Evolutionary conservation across 2,113 vertebrate genomes (phyloP).

Genomic region (Ginglymostoma cirratum): DNA sequence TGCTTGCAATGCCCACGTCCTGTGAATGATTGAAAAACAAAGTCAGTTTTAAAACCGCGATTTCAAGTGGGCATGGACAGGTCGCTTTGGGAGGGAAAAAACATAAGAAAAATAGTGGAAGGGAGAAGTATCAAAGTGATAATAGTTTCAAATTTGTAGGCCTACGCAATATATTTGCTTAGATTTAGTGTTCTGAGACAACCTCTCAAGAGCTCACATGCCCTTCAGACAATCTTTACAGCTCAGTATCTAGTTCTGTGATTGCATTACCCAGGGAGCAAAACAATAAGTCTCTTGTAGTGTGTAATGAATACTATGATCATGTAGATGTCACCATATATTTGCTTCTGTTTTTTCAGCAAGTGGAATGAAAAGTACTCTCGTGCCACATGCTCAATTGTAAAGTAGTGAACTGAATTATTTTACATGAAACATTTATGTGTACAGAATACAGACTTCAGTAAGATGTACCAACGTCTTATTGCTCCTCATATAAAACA

Average conservation of each 20-base stretch:
- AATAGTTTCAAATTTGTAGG: not conserved
- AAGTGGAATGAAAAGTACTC: not conserved
- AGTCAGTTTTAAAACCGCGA: not conserved
- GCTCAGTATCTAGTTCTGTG: not conserved
- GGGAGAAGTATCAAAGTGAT: not conserved
- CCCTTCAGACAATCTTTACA: not conserved
- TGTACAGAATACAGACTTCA: not conserved
- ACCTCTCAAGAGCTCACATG: not conserved
- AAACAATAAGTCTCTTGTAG: not conserved
- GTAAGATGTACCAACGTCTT: not conserved
- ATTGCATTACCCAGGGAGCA: not conserved
- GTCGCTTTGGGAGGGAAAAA: not conserved
- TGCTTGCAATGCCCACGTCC: too few relatives aligned
- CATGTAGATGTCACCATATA: not conserved
- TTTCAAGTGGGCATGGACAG: not conserved
- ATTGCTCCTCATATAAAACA: not conserved
- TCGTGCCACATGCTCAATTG: not conserved
- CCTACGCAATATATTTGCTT: not conserved
- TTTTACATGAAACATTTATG: not conserved
- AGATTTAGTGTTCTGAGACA: not conserved
- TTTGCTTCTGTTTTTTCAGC: not conserved
- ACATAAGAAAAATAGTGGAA: not conserved
- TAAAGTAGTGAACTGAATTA: not conserved
- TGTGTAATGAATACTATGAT: not conserved
- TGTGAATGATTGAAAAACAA: not conserved